These are phyloP conservation scores for Aethes cnicana DNA, from an alignment of 2,888 invertebrate species.

Conservation along the genomic window DNA sequence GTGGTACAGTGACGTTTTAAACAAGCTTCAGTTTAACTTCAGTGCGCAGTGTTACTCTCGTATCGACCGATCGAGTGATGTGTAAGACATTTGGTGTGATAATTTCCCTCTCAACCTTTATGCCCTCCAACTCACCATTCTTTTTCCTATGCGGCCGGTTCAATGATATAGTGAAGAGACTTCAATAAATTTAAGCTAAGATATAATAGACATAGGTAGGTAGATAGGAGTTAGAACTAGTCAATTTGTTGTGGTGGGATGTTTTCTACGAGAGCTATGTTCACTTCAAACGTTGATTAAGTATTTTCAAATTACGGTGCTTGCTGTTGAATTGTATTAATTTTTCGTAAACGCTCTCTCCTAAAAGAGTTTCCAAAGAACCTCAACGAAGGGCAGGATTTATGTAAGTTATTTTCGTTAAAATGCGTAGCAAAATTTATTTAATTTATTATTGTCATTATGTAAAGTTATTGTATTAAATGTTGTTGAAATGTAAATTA, in stretches of 20 bases:
- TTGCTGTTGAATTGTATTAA: slow-evolving; percentile 72
- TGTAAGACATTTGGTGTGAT: slow-evolving; percentile 47
- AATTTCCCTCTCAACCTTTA: slow-evolving; percentile 46
- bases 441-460: slow-evolving; percentile 39
- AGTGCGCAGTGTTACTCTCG: slow-evolving; percentile 50
- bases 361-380: slow-evolving; percentile 56
- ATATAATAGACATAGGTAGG: slow-evolving; percentile 63
- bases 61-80: slow-evolving; percentile 51
- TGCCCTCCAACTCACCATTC: slow-evolving; percentile 46
- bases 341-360: slow-evolving; percentile 52
- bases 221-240: slow-evolving; percentile 78
- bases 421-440: slow-evolving; percentile 41
- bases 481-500: slow-evolving; percentile 37
- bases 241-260: slow-evolving; percentile 78
- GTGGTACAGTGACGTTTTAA: slow-evolving; percentile 55
- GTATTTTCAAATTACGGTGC: slow-evolving; percentile 73
- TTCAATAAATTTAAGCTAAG: slow-evolving; percentile 65
- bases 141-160: slow-evolving; percentile 75
- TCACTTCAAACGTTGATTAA: slow-evolving; percentile 65
- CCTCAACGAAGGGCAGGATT: slow-evolving; percentile 66
- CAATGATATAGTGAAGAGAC: slow-evolving; percentile 68
- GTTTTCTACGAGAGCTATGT: slow-evolving; percentile 75
- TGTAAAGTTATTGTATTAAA: slow-evolving; percentile 22
- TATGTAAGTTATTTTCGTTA: slow-evolving; percentile 45
- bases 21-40: slow-evolving; percentile 37